Conservation (phyloP, 2,888 invertebrate species). For the Chloroclystis v-ata region DNA sequence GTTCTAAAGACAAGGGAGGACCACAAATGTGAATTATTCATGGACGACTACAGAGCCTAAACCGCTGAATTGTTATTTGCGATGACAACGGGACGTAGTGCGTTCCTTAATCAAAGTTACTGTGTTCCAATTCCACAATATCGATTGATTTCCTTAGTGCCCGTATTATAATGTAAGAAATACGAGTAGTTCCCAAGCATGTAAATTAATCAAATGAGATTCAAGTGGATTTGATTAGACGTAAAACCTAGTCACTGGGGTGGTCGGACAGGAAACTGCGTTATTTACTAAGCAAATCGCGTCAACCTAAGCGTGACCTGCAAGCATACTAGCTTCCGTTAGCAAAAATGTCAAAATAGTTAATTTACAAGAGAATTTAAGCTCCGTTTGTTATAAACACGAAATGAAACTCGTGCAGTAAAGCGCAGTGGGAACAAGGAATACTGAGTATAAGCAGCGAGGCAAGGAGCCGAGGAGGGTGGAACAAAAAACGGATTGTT, state of each 20-base stretch:
- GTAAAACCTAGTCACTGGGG: conserved; percentile 21
- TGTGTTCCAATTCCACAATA: conserved; percentile 10
- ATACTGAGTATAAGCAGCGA: conserved; percentile 41
- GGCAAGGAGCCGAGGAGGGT: conserved; percentile 36
- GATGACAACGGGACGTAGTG: conserved; percentile 36
- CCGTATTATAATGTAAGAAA: neutral
- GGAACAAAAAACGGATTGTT: conserved; percentile 60
- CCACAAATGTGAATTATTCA: conserved; percentile 61
- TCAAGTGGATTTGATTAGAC: conserved; percentile 14
- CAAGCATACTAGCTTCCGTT: conserved; percentile 45
- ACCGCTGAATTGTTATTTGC: conserved; percentile 49
- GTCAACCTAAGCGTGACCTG: conserved; percentile 55
- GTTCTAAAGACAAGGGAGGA: conserved; percentile 44
- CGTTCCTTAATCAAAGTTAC: conserved; percentile 24
- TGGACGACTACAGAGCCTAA: conserved; percentile 44
- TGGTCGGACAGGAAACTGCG: conserved; percentile 46
- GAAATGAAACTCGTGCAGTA: conserved; percentile 21
- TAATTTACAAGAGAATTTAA: conserved; percentile 25
- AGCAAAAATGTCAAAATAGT: conserved; percentile 37
- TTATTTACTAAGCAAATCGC: conserved; percentile 61
- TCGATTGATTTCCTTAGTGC: neutral
- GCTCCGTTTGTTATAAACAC: conserved; percentile 11
- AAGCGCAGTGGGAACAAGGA: conserved; percentile 33
- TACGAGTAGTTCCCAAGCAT: too few species aligned
- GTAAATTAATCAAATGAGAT: conserved; percentile 14